Evolutionary conservation across 2,113 vertebrate genomes (phyloP), one percentile per base, ranked within the genome.

Genomic region (Triplophysa siluroides): DNA sequence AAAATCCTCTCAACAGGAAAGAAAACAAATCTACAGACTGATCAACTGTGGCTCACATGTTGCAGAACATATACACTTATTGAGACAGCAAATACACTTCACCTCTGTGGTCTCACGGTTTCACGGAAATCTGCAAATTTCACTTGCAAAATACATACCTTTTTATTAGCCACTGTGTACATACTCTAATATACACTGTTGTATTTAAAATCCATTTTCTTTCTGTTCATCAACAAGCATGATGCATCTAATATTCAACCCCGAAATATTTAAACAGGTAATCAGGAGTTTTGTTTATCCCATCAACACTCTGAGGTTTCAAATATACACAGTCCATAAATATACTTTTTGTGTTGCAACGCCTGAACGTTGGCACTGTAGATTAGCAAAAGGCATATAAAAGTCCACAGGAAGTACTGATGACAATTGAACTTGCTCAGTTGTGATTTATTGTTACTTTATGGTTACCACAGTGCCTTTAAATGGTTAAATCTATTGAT

Each of bases 1-100:
- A 88, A 90, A 56, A 56, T 18, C 52, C 52, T 56, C 68, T 87
- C 81, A 86, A 56, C 76, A 88, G 71, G 65, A 88, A 58, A 88
- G 81, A 88, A 89, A 79, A 56, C 50, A 7, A 38, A 38, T 23
- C 7, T 62, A 13, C 2, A 68, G 63, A 61, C 65, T 52, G 75
- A 61, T 79, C 60, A 54, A 79, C 58, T 50, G 75, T 69, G 77
- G 78, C 73, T 82, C 78, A 82, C 80, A n/a, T 58, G 63, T 78
- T 61, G 75, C 76, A 78, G 45, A 84, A 82, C 60, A 76, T 52
- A 70, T 19, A 81, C 64, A 81, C 26, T 76, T 78, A 81, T 76
- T 1, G 10, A 78, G 43, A 74, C 73, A 58, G 62, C 58, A 33
- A 67, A 62, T 18, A 73, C 43, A 76, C 75, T 78, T 12, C 65